Evolutionary conservation across 1,140 invertebrate genomes (phyloP).

Genomic region (Pogonomyrmex californicus): DNA sequence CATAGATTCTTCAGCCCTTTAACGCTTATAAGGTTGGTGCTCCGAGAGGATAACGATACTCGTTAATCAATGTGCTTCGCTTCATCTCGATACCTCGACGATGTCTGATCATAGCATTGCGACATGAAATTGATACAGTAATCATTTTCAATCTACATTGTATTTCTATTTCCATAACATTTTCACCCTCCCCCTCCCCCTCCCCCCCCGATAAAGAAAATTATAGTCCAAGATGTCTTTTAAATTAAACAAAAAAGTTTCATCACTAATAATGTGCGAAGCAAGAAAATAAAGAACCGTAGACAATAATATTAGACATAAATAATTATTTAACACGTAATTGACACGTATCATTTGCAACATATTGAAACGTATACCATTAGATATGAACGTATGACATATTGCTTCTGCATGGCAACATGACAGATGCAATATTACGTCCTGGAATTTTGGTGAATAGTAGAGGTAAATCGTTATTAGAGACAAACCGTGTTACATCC

Average conservation of each 20-base stretch:
- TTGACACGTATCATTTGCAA: too few relatives aligned
- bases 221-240: not conserved
- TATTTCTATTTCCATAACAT: not conserved
- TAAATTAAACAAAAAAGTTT: not conserved
- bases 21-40: conserved; percentile 71
- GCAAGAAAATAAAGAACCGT: not conserved
- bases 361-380: conserved; percentile 46
- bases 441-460: conserved; percentile 59
- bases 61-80: conserved; percentile 74
- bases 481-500: conserved; percentile 56
- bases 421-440: conserved; percentile 61
- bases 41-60: conserved; percentile 68
- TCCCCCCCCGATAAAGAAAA: not conserved
- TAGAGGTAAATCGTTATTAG: conserved; percentile 57
- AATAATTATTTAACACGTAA: conserved; percentile 46
- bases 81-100: conserved; percentile 48
- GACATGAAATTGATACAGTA: conserved; percentile 56
- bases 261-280: not conserved
- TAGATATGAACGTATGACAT: conserved; percentile 46
- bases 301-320: not conserved
- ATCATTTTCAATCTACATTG: conserved; percentile 9
- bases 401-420: conserved; percentile 53
- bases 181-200: not conserved
- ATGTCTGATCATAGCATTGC: conserved; percentile 51
- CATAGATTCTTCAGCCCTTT: conserved; percentile 68